Evolutionary conservation across 2,113 vertebrate genomes (phyloP), one percentile per base, ranked within the genome.

Genomic region (Lepus americanus): DNA sequence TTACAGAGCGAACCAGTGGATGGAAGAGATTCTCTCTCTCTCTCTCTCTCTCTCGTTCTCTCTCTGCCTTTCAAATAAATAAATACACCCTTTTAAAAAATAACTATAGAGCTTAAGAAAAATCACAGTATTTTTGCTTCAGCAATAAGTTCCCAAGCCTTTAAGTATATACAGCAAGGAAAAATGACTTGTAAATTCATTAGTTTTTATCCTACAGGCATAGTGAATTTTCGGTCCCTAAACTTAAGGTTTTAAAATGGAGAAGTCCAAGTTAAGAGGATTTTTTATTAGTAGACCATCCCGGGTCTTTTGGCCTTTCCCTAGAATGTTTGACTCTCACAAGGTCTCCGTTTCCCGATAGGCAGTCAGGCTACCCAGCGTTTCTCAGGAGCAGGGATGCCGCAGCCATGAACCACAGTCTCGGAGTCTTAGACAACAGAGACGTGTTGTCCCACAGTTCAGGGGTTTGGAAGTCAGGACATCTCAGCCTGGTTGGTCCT

Each of bases 201-300:
- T 61, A 76, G 31, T 90, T 93, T 87, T 55, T 70, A 51, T 87
- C n/a, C 55, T 83, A 9, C 9, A 87, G 23, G 22, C 53, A 66
- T 23, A 61, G 20, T 33, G 74, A 7, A 5, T 72, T 85, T 87
- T 83, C 53, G 73, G 83, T 94, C 55, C 51, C 25, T 22, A 63
- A 92, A 61, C 36, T 85, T 59, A 83, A 0, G n/a, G 25, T 79
- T 53, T 91, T 66, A 83, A 96, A 93, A 73, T 87, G 59, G 70
- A 93, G 36, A 73, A 51, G 22, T 81, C 92, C 53, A 76, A 39
- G 10, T 33, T 67, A 72, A 39, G 55, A 86, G 9, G 27, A 39
- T 80, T 87, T 36, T 51, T 95, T 78, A 4, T 53, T 67, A 63
- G 6, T 31, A 85, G 51, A 49, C 7, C 13, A 77, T 29, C 14